A percentile compares a stretch with the other conserved stretches of the same genome.
phyloP scores from a whole-genome alignment of 2,797 vertebrate species.

The Oophaga sylvatica region DNA sequence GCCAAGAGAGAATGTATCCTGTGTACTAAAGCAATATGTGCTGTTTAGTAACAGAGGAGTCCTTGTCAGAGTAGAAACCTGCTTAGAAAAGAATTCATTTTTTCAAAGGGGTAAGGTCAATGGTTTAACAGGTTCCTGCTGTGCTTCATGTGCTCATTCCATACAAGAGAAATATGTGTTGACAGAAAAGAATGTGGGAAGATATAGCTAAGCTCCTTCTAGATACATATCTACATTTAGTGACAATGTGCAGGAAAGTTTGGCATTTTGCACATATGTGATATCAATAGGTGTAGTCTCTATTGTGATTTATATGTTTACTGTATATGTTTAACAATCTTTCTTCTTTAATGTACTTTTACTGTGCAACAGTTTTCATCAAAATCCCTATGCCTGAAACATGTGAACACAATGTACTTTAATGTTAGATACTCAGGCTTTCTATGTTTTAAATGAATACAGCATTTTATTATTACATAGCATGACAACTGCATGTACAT shows the following conservation, averaged over 20 bases:
- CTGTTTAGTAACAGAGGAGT: conserved; percentile 31
- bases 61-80: conserved; percentile 49
- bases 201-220: conserved; percentile 21
- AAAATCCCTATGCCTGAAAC: no score
- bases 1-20: conserved; percentile 23
- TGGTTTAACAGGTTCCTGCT: conserved; percentile 56
- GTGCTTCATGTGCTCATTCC: conserved; percentile 42
- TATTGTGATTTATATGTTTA: not conserved
- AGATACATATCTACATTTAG: conserved; percentile 26
- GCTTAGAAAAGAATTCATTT: conserved; percentile 42
- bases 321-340: not conserved
- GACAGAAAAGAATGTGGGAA: conserved; percentile 44
- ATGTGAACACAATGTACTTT: no score
- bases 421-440: no score
- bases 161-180: conserved; percentile 53
- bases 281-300: not conserved
- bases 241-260: conserved; percentile 27
- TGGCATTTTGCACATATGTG: conserved; percentile 23
- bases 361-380: no score
- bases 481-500: no score
- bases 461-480: no score
- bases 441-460: no score
- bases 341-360: no score
- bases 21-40: conserved; percentile 31
- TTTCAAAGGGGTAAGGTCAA: conserved; percentile 44